Evolutionary conservation across 2,797 vertebrate genomes (phyloP).

Genomic region (Passerculus sandwichensis): DNA sequence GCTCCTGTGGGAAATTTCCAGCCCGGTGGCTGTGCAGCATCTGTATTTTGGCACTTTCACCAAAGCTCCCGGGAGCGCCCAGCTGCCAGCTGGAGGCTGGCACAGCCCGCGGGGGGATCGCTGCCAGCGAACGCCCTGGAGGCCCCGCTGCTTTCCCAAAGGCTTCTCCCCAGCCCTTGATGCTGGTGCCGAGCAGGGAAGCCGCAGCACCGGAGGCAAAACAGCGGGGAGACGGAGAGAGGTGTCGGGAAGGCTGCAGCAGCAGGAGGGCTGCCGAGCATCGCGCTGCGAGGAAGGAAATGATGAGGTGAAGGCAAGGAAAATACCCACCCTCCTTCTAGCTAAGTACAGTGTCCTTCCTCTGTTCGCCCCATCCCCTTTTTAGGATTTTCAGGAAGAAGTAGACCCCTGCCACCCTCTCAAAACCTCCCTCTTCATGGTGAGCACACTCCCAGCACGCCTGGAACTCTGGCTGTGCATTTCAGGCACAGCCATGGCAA

Average conservation of each 20-base stretch:
- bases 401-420: neutral
- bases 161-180: neutral
- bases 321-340: fast-evolving
- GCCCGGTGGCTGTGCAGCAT: neutral
- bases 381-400: neutral
- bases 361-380: neutral
- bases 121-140: neutral
- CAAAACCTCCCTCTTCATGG: neutral
- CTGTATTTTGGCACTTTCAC: slow-evolving; percentile 15
- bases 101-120: neutral
- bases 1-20: neutral
- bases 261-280: neutral
- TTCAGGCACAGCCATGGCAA: fast-evolving
- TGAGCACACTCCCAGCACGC: neutral
- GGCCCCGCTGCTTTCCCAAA: neutral
- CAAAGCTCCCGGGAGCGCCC: neutral
- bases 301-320: neutral
- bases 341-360: neutral
- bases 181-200: slow-evolving; percentile 3
- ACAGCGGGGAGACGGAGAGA: neutral
- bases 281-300: neutral
- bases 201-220: neutral
- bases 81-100: slow-evolving; percentile 32
- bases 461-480: neutral
- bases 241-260: neutral